Base-by-base conservation (phyloP, 2,888 invertebrate species). In the Theretra japonica region DNA sequence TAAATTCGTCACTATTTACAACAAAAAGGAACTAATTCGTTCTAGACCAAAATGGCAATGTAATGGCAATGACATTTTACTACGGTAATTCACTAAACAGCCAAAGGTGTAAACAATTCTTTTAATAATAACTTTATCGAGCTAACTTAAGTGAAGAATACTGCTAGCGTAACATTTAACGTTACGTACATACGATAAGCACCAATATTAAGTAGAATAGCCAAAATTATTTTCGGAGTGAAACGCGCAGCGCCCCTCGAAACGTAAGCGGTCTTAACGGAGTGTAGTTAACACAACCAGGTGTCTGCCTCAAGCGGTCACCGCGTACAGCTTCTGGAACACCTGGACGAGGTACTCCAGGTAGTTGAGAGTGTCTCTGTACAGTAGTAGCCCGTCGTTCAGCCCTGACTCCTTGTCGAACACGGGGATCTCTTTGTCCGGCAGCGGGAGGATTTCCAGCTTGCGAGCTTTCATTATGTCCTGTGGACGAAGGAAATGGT, bases 1-100 rank as follows among this genome's bases (percentile, higher is more conserved):
- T 90, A 90, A 91, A 93, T 91, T 92, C 91, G 89, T 90, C 86
- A 87, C 89, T 94, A 93, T 94, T 91, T 93, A 94, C 92, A 91
- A 86, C 87, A 88, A 88, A 90, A 89, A 94, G 94, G 94, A 94
- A 94, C 94, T 94, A 90, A 92, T 89, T 90, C 89, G 87, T 88
- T 91, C 87, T 92, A 92, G 88, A 92, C 92, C 92, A 87, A 92
- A 92, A 93, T 94, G 94, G 94, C 94, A 94, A 94, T 91, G 87
- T 91, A 91, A 93, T 94, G 94, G 94, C 94, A 94, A 92, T 90
- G 80, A 89, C 86, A 87, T 88, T 88, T 88, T 86, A 88, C 84
- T 88, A 88, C 84, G 80, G 87, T 85, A 82, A 86, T 84, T 86
- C 82, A 82, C 85, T 89, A 88, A 85, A 81, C 90, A 90, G 89